Evolutionary conservation across 2,888 invertebrate species (phyloP).

Genomic region (Chalcis sispes): DNA sequence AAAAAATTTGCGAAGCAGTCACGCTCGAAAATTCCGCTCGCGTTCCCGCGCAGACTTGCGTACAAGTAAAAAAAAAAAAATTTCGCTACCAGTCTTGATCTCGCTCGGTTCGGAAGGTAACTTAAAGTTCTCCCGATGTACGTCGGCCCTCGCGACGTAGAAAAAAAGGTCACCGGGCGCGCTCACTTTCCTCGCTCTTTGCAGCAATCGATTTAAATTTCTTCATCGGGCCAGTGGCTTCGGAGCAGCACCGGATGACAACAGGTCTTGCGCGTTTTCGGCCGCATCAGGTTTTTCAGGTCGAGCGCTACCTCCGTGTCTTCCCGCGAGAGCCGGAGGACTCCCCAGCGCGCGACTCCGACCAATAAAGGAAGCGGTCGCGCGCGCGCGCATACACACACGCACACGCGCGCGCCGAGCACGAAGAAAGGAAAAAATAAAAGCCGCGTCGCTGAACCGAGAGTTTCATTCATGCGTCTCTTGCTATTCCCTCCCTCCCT

Average conservation of each 20-base stretch:
- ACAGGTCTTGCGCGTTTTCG: slow-evolving; percentile 32
- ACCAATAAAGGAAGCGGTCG: not conserved
- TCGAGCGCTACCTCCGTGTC: not conserved
- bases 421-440: not conserved
- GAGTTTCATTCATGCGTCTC: slow-evolving; percentile 33
- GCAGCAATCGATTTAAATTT: slow-evolving; percentile 39
- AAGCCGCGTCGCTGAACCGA: not conserved
- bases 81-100: slow-evolving; percentile 34
- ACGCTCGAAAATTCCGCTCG: no score
- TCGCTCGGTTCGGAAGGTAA: not conserved
- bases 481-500: not conserved
- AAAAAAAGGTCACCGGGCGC: not conserved
- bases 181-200: not conserved
- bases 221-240: slow-evolving; percentile 5
- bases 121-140: no score
- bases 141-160: not conserved
- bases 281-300: slow-evolving; percentile 28
- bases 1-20: no score
- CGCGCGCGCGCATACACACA: not conserved
- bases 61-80: not conserved
- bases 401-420: not conserved
- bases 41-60: no score
- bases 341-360: not conserved
- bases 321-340: not conserved
- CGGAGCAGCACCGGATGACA: not conserved